Evolutionary conservation across 2,888 invertebrate genomes (phyloP), one percentile per base, ranked within the genome.

Genomic region (Drosophila barbarae): DNA sequence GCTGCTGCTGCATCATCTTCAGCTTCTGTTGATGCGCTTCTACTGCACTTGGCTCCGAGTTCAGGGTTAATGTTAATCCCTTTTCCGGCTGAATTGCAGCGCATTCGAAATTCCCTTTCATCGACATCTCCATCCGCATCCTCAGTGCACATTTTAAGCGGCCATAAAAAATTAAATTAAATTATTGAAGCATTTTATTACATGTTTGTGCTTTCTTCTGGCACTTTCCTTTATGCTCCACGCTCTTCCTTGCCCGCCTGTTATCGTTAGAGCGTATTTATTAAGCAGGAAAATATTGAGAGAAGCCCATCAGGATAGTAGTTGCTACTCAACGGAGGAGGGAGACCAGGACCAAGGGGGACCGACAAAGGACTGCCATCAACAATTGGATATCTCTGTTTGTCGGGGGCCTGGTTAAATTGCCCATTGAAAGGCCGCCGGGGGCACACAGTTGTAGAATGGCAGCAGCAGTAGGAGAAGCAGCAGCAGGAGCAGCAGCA

Each of bases 401-500:
- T 53, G 64, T 42, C 61, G 59, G 53, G 26, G 52, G 52, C 63
- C 51, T 72, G 71, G 69, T 76, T 79, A 76, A 79, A 79, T 79
- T 76, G 84, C 72, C 84, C 82, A 78, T 84, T 84, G 79, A 78
- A 76, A 82, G 51, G 73, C 71, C 68, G 85, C 80, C 69, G 44
- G 65, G 73, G 77, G 80, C 83, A 73, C 71, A 70, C 80, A 82
- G 82, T 79, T 74, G 84, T 72, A 74, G 74, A 64, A 46, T 46
- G 46, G 30, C 46, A 18, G 30, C 18, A 30, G 46, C 21, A 38
- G 18, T 18, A 18, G 36, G 1, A 15, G 36, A 5, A 15, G 8
- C 28, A 28, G 28, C 28, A 28, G 9, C 26, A 12, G 7, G 7
- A n/a, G 18, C 5, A 15, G 36, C 9, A 15, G 36, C 4, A 18